These are phyloP conservation scores for Tricholauxania praeusta DNA, from an alignment of 2,888 invertebrate genomes.

Conservation along the genomic window DNA sequence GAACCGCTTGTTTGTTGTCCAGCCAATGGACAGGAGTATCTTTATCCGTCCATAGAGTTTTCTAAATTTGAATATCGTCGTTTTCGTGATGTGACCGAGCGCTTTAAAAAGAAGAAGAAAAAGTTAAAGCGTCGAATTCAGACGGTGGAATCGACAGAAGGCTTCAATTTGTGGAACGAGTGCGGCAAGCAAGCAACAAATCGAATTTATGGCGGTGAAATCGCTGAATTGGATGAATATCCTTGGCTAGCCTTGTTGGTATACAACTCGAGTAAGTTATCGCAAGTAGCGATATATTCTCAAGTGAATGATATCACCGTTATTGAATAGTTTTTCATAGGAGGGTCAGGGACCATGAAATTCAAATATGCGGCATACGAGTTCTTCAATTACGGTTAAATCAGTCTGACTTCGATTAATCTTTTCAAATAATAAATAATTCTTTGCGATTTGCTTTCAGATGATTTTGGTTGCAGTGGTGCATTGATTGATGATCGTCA, in stretches of 20 bases:
- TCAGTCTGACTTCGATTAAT: neutral
- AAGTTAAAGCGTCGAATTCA: constrained; percentile 63
- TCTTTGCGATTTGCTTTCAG: constrained; percentile 49
- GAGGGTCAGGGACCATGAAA: neutral
- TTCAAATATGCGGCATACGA: too few relatives aligned
- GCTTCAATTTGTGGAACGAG: constrained; percentile 61
- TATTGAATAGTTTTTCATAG: neutral
- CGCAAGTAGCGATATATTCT: neutral
- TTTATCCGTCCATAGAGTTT: constrained; percentile 59
- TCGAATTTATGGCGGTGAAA: constrained; percentile 73
- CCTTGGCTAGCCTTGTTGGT: constrained; percentile 75
- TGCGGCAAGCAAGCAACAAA: constrained; percentile 74
- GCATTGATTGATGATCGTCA: constrained; percentile 72
- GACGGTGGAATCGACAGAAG: constrained; percentile 58
- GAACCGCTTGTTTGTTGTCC: constrained; percentile 62
- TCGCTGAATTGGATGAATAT: constrained; percentile 75
- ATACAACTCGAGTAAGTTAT: constrained; percentile 70
- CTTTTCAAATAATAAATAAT: neutral
- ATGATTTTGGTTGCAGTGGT: constrained; percentile 74
- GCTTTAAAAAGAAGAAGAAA: constrained; percentile 58
- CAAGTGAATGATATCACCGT: neutral
- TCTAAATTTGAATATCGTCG: constrained; percentile 59
- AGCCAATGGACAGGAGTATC: constrained; percentile 59
- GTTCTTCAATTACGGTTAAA: neutral
- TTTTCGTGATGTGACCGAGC: constrained; percentile 54